Base-by-base conservation (phyloP, 1,140 invertebrate genomes). In the Subanguina moxae region DNA sequence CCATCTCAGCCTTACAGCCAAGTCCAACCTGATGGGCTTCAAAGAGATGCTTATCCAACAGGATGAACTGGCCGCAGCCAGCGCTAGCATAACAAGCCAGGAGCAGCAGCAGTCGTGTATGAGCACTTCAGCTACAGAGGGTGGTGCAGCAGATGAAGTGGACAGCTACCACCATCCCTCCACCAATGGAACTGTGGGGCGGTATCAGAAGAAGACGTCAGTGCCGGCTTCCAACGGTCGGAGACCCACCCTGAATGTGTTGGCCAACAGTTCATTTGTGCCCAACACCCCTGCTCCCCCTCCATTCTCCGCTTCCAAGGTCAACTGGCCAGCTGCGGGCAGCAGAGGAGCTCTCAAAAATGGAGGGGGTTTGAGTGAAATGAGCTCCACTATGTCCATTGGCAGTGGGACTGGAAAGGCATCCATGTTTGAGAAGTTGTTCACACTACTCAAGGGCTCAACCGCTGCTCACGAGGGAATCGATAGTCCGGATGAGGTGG, bases 1-100 rank as follows among this genome's bases (percentile, higher is more conserved):
- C 62, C 94, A 97, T 85, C 86, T 97, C 46, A 92, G 90, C 82
- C 91, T 98, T 74, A 93, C 91, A 46, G 92, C 97, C 17, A 97
- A 96, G 86, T 95, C 92, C 74, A 98, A 99, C 87, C 87, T 97
- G 70, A 86, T 95, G 66, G 86, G 86, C 78, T 80, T 77, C 78
- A 80, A 73, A 42, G 76, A 76, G 48, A 72, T 76, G 42, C 46
- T 75, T 15, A 3, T 48, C 11, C 32, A 15, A 13, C 30, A 67
- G 9, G 3, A 61, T 5, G 58, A 61, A 3, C 38, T 61, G n/a
- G 52, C 3, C 9, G 52, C 3, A 5, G 3, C 52, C 52, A 56
- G 3, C 52, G 13, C 3, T 13, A 23, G 28, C 9, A 46, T 46
- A 15, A 46, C n/a, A n/a, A n/a, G n/a, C n/a, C n/a, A n/a, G n/a